Evolutionary conservation across 2,888 invertebrate genomes (phyloP).

Genomic region (Nudaria mundana): DNA sequence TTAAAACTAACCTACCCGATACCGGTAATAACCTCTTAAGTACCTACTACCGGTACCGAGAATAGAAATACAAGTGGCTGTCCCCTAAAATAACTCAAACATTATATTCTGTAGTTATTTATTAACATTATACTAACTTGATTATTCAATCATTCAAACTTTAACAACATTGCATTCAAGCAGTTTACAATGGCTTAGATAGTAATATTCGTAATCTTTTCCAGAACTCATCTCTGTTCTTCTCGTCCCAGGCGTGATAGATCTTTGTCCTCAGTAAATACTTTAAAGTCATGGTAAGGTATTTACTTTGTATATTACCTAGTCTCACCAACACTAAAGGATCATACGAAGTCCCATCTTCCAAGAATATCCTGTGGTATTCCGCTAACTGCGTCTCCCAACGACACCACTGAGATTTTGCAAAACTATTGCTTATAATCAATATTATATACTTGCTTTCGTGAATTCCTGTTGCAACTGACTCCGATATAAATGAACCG

Average conservation of each 20-base stretch:
- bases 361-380: slow-evolving; percentile 82
- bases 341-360: slow-evolving; percentile 79
- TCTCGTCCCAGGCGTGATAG: slow-evolving; percentile 83
- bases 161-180: neutral
- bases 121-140: too few species aligned
- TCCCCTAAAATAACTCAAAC: too few species aligned
- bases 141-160: neutral
- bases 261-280: slow-evolving; percentile 84
- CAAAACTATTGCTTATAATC: slow-evolving; percentile 85
- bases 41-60: too few species aligned
- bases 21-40: too few species aligned
- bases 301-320: slow-evolving; percentile 78
- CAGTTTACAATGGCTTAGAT: slow-evolving; percentile 27
- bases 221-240: slow-evolving; percentile 66
- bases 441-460: slow-evolving; percentile 84
- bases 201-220: slow-evolving; percentile 61
- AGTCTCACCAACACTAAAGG: slow-evolving; percentile 83
- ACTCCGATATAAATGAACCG: slow-evolving; percentile 84
- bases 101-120: too few species aligned
- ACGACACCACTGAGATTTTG: slow-evolving; percentile 86
- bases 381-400: slow-evolving; percentile 87
- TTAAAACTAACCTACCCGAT: too few species aligned
- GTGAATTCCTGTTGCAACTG: slow-evolving; percentile 83
- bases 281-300: slow-evolving; percentile 81
- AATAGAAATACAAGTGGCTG: too few species aligned